Evolutionary conservation across 2,113 vertebrate species (phyloP), one percentile per base, ranked within the genome.

Genomic region (Fregata magnificens): DNA sequence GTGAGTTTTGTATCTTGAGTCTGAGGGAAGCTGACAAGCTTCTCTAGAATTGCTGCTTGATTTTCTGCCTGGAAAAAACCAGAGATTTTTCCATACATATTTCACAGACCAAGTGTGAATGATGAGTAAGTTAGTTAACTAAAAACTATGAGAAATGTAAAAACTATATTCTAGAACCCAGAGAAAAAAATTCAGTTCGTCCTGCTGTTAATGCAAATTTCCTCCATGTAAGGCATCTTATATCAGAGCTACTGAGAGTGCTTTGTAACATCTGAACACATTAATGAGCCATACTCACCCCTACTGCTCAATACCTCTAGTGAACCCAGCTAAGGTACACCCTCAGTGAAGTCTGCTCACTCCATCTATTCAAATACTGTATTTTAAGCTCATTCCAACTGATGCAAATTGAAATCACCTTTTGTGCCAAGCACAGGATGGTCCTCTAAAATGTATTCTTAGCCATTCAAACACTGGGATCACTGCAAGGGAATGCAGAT

Each of bases 41-140:
- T 73, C 36, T 89, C 65, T 53, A 70, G 78, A 95, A 53, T 9
- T 74, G 56, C 44, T 88, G 34, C 47, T 96, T 45, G 56, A 85
- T 79, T 87, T 94, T 95, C 52, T 94, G 83, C 56, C 66, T 88
- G 82, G 70, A 52, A 94, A 93, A 89, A 86, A 74, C 0, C 7
- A 49, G 55, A 83, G 42, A 67, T 92, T 95, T 95, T 93, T 82
- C 80, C 69, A 49, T 84, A 15, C 56, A 61, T 84, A 69, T 92
- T 92, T 94, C 83, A 82, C 81, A 96, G 86, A 86, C 52, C 14
- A 70, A 97, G 93, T 93, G 86, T 73, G 96, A 96, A 97, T 16
- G 77, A 95, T 90, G 92, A 96, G 88, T 92, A 97, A 95, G 88
- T 93, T 93, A 85, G 88, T 95, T 96, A 88, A 87, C 78, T 42